These are phyloP conservation scores for Caranx melampygus DNA, from an alignment of 2,113 vertebrate species.

Conservation along the genomic window DNA sequence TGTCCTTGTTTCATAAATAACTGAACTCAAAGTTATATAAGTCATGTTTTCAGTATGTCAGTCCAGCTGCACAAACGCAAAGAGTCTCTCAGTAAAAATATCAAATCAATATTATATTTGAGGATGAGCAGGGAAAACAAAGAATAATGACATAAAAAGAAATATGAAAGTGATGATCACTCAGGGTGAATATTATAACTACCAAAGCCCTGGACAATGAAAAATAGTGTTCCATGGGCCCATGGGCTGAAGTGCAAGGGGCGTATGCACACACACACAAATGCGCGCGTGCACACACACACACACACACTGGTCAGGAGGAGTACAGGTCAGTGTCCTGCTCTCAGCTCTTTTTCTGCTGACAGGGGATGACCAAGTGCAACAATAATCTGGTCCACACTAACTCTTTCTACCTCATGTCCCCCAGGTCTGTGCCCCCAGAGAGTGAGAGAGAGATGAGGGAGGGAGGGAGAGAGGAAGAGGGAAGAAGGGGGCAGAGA, in stretches of 20 bases:
- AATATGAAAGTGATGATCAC: background rate
- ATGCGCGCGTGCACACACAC: background rate
- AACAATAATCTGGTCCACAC: constrained; percentile 69
- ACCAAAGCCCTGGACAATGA: constrained; percentile 11
- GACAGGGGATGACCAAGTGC: constrained; percentile 69
- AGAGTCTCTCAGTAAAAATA: no score
- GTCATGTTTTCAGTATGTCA: constrained; percentile 30
- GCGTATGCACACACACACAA: constrained; percentile 15
- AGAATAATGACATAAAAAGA: background rate
- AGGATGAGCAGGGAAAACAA: no score
- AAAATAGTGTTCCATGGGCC: constrained; percentile 13
- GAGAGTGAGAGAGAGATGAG: constrained; percentile 28
- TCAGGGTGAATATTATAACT: background rate
- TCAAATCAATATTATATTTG: no score
- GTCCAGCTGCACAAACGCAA: background rate
- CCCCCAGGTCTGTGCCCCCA: constrained; percentile 59
- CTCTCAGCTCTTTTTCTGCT: constrained; percentile 80
- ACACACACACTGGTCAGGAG: constrained; percentile 50
- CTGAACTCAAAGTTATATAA: constrained; percentile 11
- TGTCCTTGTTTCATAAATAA: constrained; percentile 20
- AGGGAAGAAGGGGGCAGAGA: background rate
- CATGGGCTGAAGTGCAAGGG: constrained; percentile 20
- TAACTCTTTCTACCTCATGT: constrained; percentile 65
- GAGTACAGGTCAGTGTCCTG: constrained; percentile 68
- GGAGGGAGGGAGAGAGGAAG: constrained; percentile 3